These are phyloP conservation scores for Isurus oxyrinchus DNA, from an alignment of 2,113 vertebrate genomes.

Conservation along the genomic window DNA sequence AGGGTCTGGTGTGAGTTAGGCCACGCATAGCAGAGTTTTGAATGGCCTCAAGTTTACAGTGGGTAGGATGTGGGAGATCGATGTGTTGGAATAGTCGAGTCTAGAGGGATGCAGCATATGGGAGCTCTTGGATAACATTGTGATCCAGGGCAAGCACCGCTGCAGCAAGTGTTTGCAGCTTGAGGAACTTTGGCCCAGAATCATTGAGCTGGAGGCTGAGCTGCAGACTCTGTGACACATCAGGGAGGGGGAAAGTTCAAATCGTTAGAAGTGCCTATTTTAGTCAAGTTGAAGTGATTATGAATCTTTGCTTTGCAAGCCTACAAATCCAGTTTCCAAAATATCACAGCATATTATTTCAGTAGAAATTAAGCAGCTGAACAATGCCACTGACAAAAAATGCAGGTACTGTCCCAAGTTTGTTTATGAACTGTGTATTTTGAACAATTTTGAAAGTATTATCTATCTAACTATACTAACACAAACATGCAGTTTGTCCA, in stretches of 20 bases:
- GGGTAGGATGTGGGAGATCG: too few relatives aligned
- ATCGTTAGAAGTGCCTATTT: neutral
- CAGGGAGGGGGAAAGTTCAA: neutral
- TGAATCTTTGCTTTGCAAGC: neutral
- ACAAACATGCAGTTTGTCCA: neutral
- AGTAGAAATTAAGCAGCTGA: neutral
- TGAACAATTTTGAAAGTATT: neutral
- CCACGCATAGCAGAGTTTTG: too few relatives aligned
- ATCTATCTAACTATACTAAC: neutral
- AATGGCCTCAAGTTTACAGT: too few relatives aligned
- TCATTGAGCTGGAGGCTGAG: too few relatives aligned
- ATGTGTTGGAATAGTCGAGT: too few relatives aligned
- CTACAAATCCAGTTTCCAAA: neutral
- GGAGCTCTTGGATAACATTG: too few relatives aligned
- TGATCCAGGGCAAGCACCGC: too few relatives aligned
- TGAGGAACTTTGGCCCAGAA: too few relatives aligned
- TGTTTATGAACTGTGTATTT: neutral
- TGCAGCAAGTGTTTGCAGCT: too few relatives aligned
- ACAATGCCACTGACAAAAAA: neutral
- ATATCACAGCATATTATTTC: neutral
- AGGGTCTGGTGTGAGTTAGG: too few relatives aligned
- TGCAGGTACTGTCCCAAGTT: neutral
- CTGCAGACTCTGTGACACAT: too few relatives aligned
- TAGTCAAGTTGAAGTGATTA: neutral
- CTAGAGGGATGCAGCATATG: too few relatives aligned